phyloP scores from a whole-genome alignment of 2,113 vertebrate genomes.

The Microcebus lehilahytsara region DNA sequence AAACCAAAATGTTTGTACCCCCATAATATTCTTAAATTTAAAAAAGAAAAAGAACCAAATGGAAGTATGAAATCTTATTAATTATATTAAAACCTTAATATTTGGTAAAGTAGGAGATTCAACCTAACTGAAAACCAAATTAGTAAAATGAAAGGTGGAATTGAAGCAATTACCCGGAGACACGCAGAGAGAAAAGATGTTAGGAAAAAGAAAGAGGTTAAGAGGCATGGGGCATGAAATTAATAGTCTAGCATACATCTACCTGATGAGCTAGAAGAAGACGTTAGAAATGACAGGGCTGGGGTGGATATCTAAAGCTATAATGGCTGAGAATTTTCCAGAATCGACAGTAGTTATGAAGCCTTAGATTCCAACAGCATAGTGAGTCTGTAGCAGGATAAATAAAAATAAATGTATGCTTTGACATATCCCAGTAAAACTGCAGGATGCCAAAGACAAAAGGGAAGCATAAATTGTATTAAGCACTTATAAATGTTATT shows the following conservation, averaged over 20 bases:
- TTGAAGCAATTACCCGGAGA: neutral
- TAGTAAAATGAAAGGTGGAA: neutral
- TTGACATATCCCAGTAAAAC: neutral
- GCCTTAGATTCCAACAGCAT: neutral
- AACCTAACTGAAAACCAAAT: neutral
- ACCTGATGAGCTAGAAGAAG: neutral
- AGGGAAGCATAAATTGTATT: neutral
- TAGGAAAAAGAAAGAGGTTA: neutral
- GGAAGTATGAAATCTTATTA: neutral
- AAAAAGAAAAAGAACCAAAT: neutral
- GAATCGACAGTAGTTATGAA: neutral
- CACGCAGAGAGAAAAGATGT: neutral
- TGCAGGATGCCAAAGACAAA: neutral
- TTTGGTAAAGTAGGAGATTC: neutral
- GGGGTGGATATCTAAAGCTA: neutral
- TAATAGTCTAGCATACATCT: neutral
- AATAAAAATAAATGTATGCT: neutral
- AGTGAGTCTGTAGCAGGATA: neutral
- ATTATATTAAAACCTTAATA: neutral
- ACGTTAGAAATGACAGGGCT: neutral
- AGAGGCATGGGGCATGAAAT: neutral
- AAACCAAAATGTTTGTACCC: too few species aligned
- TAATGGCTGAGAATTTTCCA: neutral
- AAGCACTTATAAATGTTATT: neutral
- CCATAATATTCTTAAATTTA: too few species aligned